Evolutionary conservation across 2,797 vertebrate species (phyloP).

Genomic region (Gallirallus australis): DNA sequence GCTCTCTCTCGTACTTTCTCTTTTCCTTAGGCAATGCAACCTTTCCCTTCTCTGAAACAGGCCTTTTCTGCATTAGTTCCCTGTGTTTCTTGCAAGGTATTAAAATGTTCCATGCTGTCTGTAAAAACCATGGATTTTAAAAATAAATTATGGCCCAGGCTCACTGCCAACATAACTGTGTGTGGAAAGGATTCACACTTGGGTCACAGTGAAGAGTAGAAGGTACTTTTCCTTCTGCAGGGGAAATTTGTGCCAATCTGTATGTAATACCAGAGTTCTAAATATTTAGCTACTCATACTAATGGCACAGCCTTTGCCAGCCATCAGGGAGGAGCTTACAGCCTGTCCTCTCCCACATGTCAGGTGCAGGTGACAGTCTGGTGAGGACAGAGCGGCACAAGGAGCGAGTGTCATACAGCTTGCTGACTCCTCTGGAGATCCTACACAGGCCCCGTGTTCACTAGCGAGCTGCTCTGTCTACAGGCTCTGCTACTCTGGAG

Average conservation of each 20-base stretch:
- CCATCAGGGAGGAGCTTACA: not conserved
- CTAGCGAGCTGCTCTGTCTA: not conserved
- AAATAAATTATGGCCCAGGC: slow-evolving; percentile 15
- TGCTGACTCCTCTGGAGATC: not conserved
- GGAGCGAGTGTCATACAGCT: not conserved
- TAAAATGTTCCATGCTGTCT: not conserved
- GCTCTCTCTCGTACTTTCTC: not conserved
- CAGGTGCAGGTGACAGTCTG: not conserved
- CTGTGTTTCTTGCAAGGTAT: not conserved
- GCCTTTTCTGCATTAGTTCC: not conserved
- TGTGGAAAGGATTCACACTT: not conserved
- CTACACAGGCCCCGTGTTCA: not conserved
- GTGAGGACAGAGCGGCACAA: not conserved
- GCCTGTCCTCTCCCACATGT: not conserved
- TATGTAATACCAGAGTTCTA: not conserved
- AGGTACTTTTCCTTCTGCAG: slow-evolving; percentile 17
- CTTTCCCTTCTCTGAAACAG: not conserved
- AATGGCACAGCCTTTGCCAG: not conserved
- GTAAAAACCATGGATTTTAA: not conserved
- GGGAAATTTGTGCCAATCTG: not conserved
- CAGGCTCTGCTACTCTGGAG: not conserved
- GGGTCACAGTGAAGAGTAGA: not conserved
- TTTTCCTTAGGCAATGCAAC: not conserved
- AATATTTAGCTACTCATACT: not conserved
- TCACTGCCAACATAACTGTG: not conserved